Evolutionary conservation across 2,797 vertebrate species (phyloP), one percentile per base, ranked within the genome.

Genomic region (Carapus acus): DNA sequence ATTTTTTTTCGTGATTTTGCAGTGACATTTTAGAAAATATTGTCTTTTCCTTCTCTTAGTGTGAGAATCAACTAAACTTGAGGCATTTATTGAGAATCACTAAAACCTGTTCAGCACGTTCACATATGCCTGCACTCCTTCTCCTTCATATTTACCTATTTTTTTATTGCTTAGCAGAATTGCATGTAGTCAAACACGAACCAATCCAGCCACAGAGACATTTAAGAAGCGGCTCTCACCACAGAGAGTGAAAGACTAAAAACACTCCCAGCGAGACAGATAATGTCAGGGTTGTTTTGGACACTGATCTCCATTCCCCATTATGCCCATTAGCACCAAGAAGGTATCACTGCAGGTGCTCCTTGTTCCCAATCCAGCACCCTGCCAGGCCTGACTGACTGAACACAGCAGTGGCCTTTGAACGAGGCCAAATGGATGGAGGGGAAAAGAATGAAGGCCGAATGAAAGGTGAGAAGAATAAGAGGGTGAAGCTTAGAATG

Each of bases 371-470:
- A 17, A 56, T 8, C 43, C 51, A 17, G 31, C 36, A 21, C 40
- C n/a, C 47, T 3, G 17, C 65, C 59, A 73, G 46, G 60, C 62
- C 45, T 57, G 59, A 65, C 14, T 9, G 29, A 38, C 22, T 19
- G 20, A 65, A 49, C 61, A 71, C 71, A 76, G 61, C 37, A 49
- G 60, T 12, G 7, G 34, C 2, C 21, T 43, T 62, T 39, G 71
- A 41, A 46, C 21, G 46, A 27, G 50, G 34, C 7, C 9, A 21
- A 33, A 39, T 51, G 13, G 64, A 69, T 23, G 52, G 64, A 69
- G 20, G 52, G 36, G 31, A 40, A 1, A 4, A 40, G 9, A 4
- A 1, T 7, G 24, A 43, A 23, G 23, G 14, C 23, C 8, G 31
- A 13, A 36, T 20, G 43, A 58, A 43, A 61, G 27, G 49, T 5